These are phyloP conservation scores for Vidua chalybeata DNA, from an alignment of 2,113 vertebrate genomes.

Conservation along the genomic window DNA sequence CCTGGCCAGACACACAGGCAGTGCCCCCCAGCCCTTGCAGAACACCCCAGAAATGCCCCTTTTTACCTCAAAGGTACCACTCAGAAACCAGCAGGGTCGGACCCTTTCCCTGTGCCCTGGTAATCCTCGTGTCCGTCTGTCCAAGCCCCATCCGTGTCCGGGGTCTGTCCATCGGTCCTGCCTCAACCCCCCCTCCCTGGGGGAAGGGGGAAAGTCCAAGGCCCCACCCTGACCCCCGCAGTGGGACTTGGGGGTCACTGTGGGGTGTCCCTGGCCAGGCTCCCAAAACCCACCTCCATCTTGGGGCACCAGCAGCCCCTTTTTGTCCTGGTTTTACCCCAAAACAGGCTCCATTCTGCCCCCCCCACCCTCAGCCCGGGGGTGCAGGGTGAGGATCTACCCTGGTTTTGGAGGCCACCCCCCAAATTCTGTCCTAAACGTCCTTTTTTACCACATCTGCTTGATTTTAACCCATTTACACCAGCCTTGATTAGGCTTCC, in stretches of 20 bases:
- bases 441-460: background rate
- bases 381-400: background rate
- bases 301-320: background rate
- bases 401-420: background rate
- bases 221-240: background rate
- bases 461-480: background rate
- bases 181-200: background rate
- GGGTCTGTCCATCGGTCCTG: accelerated
- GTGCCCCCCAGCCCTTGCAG: no score
- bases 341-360: background rate
- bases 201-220: no score
- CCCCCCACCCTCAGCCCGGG: accelerated
- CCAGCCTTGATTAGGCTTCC: background rate
- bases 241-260: accelerated
- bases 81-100: background rate
- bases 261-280: background rate
- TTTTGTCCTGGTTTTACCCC: background rate
- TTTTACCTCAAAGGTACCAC: background rate
- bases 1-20: accelerated
- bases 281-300: background rate
- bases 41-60: background rate
- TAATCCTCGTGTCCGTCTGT: accelerated
- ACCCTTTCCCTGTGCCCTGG: accelerated
- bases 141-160: accelerated
- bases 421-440: background rate